phyloP scores from a whole-genome alignment of 2,113 vertebrate genomes.

The Balaeniceps rex region DNA sequence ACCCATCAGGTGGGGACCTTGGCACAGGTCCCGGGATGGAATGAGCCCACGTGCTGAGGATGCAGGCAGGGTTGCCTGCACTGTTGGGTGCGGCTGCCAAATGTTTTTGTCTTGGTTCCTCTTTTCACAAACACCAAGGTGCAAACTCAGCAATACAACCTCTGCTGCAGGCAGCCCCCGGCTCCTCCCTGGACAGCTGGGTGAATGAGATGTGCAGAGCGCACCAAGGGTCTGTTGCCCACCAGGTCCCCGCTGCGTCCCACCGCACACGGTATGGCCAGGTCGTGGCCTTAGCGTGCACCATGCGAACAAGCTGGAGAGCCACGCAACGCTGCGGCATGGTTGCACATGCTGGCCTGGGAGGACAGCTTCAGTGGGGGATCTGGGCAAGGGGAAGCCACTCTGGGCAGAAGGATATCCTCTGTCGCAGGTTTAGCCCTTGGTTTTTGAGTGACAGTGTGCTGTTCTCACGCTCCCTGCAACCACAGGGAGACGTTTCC shows the following conservation, averaged over 20 bases:
- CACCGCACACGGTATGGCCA: fast-evolving
- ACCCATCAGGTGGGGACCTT: not conserved
- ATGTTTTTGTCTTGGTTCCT: not conserved
- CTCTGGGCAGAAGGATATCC: not conserved
- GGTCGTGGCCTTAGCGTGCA: not conserved
- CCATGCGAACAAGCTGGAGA: not conserved
- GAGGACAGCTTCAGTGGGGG: not conserved
- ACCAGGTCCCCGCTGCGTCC: fast-evolving
- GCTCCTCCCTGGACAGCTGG: not conserved
- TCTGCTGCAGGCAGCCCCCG: not conserved
- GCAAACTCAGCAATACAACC: not conserved
- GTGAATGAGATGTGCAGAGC: not conserved
- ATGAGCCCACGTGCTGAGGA: not conserved
- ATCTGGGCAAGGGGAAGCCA: not conserved
- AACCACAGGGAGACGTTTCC: not conserved
- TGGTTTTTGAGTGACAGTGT: fast-evolving
- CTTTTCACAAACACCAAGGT: not conserved
- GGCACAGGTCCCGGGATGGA: too few species aligned
- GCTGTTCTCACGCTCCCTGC: not conserved
- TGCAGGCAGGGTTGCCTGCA: not conserved
- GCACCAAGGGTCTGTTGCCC: not conserved
- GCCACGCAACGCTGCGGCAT: fast-evolving
- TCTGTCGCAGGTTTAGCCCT: not conserved
- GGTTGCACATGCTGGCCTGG: not conserved
- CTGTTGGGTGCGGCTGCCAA: not conserved